Evolutionary conservation across 2,113 vertebrate genomes (phyloP), one percentile per base, ranked within the genome.

Genomic region (Corythoichthys haematopterus): DNA sequence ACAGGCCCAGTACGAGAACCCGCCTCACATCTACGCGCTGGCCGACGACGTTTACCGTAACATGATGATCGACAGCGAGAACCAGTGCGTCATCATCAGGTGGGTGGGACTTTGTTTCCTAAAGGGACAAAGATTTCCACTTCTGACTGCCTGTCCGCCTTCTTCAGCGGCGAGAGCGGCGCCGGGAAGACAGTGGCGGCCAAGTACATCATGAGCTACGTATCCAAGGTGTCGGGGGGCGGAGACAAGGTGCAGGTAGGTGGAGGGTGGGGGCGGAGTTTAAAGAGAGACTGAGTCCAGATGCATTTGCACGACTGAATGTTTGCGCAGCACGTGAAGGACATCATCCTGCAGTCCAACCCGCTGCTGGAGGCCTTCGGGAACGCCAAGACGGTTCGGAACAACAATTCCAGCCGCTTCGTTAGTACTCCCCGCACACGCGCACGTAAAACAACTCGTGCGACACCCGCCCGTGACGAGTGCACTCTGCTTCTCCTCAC

Each of bases 391-490:
- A 98, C 96, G 0, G 91, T 96, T 57, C 91, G 96, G 67, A 98
- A 98, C 92, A 96, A 98, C 91, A 98, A 98, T 75, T 98, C 97
- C 74, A 98, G 96, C 80, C 93, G 96, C 80, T 98, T 98, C 0
- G 97, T 98, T 80, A 96, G 97, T 94, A 6, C 5, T 43, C 47
- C 3, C 7, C 35, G 28, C 35, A 3, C 20, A 6, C n/a, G 1
- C 47, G 11, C 63, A 1, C 45, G 50, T 2, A 15, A 0, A n/a
- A 28, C 20, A 28, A 28, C 20, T 28, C 20, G 20, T 28, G 14
- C 33, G 9, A 28, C 28, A 3, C 6, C 46, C 33, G 13, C 14
- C 11, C 15, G 7, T 51, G 1, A 2, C 13, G 0, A 2, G 20
- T 0, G 1, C 16, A 5, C 50, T 61, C 15, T 43, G 20, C 20